Conservation (phyloP, 2,797 vertebrate genomes). For the Diceros bicornis region DNA sequence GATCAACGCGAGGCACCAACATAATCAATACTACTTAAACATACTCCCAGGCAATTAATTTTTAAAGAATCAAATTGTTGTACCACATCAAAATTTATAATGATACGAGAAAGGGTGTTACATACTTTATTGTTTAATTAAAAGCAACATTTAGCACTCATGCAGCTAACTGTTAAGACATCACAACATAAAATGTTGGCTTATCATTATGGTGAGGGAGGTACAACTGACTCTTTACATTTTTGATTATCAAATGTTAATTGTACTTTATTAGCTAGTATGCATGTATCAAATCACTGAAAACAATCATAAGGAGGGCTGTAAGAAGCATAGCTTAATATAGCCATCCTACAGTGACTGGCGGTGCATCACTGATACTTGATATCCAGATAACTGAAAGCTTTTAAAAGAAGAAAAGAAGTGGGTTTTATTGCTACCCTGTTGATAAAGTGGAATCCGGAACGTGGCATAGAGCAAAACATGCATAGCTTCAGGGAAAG, state of each 20-base stretch:
- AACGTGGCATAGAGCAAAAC: not conserved
- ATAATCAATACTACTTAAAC: conserved; percentile 93
- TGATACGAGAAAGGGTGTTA: conserved; percentile 88
- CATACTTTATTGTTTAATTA: conserved; percentile 93
- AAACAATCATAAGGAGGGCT: not conserved
- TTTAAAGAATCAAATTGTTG: conserved; percentile 91
- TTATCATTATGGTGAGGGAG: conserved; percentile 83
- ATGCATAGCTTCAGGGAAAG: accelerated
- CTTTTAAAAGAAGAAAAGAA: not conserved
- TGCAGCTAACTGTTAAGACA: conserved; percentile 86
- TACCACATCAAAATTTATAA: conserved; percentile 90
- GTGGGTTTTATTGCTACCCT: not conserved
- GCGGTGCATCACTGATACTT: not conserved
- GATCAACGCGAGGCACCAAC: conserved; percentile 88
- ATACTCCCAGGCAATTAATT: conserved; percentile 92
- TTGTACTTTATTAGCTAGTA: conserved; percentile 88
- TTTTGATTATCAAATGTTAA: conserved; percentile 87
- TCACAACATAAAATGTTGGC: conserved; percentile 83
- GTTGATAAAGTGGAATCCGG: not conserved
- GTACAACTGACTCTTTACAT: conserved; percentile 77
- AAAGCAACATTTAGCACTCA: conserved; percentile 90
- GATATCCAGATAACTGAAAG: not conserved
- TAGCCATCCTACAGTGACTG: conserved; percentile 34
- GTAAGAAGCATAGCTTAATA: not conserved
- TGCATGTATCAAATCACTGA: conserved; percentile 85